phyloP scores from a whole-genome alignment of 2,797 vertebrate genomes.

The Enteromius viviparus region DNA sequence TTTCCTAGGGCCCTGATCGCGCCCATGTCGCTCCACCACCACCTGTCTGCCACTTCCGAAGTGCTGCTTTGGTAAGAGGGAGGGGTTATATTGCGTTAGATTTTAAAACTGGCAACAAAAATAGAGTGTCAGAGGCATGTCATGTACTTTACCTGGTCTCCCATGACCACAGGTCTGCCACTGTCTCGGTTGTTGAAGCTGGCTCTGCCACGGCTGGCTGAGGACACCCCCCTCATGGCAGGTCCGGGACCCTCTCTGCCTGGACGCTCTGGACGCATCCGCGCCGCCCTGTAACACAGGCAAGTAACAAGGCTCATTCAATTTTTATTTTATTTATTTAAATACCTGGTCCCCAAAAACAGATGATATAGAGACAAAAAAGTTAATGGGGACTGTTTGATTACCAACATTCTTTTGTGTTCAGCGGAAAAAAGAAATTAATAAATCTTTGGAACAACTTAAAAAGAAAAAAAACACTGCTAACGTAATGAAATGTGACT shows the following conservation, averaged over 20 bases:
- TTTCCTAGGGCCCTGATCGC: constrained; percentile 90
- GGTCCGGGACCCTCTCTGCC: constrained; percentile 87
- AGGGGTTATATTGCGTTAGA: neutral
- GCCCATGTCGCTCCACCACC: constrained; percentile 88
- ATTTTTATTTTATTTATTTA: no score
- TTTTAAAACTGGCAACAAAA: neutral
- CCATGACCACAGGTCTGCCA: constrained; percentile 83
- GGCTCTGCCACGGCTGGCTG: constrained; percentile 82
- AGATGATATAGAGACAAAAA: neutral
- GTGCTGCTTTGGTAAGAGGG: constrained; percentile 71
- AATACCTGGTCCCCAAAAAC: neutral
- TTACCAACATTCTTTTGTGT: neutral
- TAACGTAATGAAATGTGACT: neutral
- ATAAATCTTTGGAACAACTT: neutral
- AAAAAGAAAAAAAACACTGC: neutral
- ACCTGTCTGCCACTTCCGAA: constrained; percentile 89
- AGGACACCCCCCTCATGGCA: constrained; percentile 81
- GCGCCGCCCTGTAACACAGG: constrained; percentile 67
- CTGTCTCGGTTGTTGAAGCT: constrained; percentile 85
- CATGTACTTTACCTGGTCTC: constrained; percentile 79
- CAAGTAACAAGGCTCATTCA: neutral
- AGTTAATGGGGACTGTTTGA: neutral
- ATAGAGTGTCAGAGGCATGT: neutral
- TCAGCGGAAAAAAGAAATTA: neutral
- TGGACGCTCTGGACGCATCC: constrained; percentile 86